Conservation (phyloP, 2,113 vertebrate species). For the Vulpes lagopus region DNA sequence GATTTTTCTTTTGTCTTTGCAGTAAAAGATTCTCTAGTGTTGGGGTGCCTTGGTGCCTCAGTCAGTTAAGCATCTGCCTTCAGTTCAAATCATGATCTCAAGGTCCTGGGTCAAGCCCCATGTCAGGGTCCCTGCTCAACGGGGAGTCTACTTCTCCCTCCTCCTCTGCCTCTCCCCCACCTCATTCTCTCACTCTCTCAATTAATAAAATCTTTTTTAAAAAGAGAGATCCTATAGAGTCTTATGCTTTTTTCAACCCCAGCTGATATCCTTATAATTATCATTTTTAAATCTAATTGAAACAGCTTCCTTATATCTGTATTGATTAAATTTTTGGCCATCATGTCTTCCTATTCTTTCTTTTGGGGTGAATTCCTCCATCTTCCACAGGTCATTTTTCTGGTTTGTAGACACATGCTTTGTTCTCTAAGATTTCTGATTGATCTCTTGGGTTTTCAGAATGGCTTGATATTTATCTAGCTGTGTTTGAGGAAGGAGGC, state of each 20-base stretch:
- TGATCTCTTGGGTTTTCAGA: background rate
- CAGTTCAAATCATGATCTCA: background rate
- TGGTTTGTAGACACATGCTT: background rate
- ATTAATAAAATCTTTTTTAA: too few species aligned
- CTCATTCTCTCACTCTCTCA: too few species aligned
- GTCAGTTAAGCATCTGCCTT: background rate
- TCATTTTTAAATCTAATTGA: background rate
- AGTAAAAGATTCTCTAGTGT: background rate
- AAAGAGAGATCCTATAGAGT: background rate
- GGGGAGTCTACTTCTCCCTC: background rate
- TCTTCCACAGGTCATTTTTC: background rate
- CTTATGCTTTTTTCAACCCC: background rate
- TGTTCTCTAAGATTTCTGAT: background rate
- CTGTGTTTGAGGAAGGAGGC: background rate
- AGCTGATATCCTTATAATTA: background rate
- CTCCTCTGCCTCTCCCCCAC: too few species aligned
- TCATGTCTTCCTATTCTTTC: background rate
- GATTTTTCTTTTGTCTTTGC: background rate
- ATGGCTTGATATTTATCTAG: background rate
- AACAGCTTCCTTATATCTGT: background rate
- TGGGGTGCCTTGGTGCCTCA: background rate
- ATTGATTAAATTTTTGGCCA: background rate
- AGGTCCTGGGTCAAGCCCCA: background rate
- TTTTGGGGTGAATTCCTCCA: background rate
- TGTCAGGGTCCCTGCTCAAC: background rate